A percentile compares a stretch with the other conserved stretches of the same genome.
Conservation (phyloP, 2,888 invertebrate genomes). For the Sinodicranocentrus sp. region DNA sequence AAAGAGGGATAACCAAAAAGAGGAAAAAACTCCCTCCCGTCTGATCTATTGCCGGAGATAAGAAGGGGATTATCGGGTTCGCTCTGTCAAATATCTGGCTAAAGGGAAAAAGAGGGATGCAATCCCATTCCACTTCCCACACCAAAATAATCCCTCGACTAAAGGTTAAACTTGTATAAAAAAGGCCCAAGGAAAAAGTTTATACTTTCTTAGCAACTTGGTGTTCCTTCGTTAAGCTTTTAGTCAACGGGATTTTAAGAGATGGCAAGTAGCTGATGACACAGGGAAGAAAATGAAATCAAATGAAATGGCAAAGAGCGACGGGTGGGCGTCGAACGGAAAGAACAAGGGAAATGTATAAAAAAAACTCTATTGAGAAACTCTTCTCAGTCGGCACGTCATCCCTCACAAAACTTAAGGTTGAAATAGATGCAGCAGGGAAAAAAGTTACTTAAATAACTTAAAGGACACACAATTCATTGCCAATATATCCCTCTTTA, state of each 20-base stretch:
- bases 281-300: conserved; percentile 58
- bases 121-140: not conserved
- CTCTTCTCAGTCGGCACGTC: conserved; percentile 50
- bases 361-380: conserved; percentile 43
- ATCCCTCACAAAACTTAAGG: conserved; percentile 48
- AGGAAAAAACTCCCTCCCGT: conserved; percentile 15
- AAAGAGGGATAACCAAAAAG: conserved; percentile 39
- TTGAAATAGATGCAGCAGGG: not conserved
- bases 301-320: conserved; percentile 64
- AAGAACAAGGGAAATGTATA: conserved; percentile 56
- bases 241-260: conserved; percentile 36
- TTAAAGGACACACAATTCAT: conserved; percentile 51
- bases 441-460: conserved; percentile 45
- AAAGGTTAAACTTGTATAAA: not conserved
- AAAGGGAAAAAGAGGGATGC: conserved; percentile 14
- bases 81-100: conserved; percentile 23
- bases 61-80: conserved; percentile 55
- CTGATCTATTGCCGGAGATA: conserved; percentile 39
- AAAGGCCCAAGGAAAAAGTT: conserved; percentile 36
- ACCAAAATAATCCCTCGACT: conserved; percentile 19
- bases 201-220: conserved; percentile 30
- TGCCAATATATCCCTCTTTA: conserved; percentile 40
- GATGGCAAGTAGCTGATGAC: conserved; percentile 29
- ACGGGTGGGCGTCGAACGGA: conserved; percentile 69
- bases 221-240: conserved; percentile 14